Conservation (phyloP, 2,113 vertebrate species). For the Tympanuchus pallidicinctus region DNA sequence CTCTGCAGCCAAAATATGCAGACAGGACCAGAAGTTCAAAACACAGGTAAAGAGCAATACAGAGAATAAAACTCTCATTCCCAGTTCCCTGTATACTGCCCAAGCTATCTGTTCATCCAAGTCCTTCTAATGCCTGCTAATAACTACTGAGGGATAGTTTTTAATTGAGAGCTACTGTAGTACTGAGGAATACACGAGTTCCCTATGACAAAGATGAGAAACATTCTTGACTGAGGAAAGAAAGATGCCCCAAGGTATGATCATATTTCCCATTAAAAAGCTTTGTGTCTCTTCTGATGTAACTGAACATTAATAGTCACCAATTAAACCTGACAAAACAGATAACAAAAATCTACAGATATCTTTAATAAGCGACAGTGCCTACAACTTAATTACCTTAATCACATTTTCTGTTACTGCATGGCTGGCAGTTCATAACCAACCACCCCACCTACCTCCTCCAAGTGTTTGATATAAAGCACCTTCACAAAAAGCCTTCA, state of each 20-base stretch:
- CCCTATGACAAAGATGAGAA: background rate
- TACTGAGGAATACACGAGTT: background rate
- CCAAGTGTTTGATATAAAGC: background rate
- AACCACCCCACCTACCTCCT: background rate
- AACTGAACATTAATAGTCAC: background rate
- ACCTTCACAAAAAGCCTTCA: background rate
- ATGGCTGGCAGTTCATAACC: background rate
- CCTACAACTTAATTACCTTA: constrained; percentile 17
- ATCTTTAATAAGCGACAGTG: background rate
- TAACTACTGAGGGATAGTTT: background rate
- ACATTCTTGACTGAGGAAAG: background rate
- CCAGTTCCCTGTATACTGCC: background rate
- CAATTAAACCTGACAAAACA: constrained; percentile 22
- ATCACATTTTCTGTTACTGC: background rate
- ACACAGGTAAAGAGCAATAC: background rate
- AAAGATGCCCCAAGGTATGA: background rate
- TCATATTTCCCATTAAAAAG: background rate
- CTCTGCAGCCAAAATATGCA: background rate
- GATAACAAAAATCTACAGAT: background rate
- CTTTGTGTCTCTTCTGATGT: background rate
- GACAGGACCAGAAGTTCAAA: background rate
- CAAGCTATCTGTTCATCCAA: rapidly evolving
- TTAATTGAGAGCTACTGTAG: background rate
- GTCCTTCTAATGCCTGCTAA: background rate
- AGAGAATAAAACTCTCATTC: background rate